Percentiles rank a stretch among this genome's conserved stretches.
Evolutionary conservation across 2,888 invertebrate genomes (phyloP).

Genomic region (Drymonia ruficornis): DNA sequence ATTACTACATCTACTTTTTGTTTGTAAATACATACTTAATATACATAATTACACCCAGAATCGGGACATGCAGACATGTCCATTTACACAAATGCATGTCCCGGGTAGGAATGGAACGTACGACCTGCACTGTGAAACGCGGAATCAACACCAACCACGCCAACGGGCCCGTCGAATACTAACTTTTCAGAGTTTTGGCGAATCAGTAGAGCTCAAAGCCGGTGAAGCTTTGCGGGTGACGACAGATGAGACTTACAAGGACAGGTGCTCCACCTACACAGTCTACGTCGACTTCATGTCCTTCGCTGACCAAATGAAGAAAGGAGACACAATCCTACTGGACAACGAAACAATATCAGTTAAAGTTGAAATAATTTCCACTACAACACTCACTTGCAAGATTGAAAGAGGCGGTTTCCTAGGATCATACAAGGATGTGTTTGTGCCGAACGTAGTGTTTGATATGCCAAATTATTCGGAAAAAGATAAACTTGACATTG

Average conservation of each 20-base stretch:
- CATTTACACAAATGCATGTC: too few relatives aligned
- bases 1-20: too few relatives aligned
- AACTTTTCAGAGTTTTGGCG: conserved; percentile 67
- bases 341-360: conserved; percentile 91
- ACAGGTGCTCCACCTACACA: conserved; percentile 81
- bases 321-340: conserved; percentile 74
- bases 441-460: conserved; percentile 67
- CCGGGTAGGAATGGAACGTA: too few relatives aligned
- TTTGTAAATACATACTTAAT: too few relatives aligned
- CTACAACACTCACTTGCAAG: conserved; percentile 70
- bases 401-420: conserved; percentile 69
- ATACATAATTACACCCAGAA: too few relatives aligned
- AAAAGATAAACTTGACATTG: conserved; percentile 62
- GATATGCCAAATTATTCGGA: conserved; percentile 71
- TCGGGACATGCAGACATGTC: too few relatives aligned
- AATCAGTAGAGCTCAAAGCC: conserved; percentile 62
- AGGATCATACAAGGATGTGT: conserved; percentile 73
- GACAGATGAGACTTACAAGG: conserved; percentile 82
- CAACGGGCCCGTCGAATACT: too few relatives aligned
- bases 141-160: too few relatives aligned
- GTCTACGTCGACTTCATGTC: conserved; percentile 83
- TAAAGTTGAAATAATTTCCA: conserved; percentile 84
- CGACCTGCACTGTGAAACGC: too few relatives aligned
- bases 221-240: conserved; percentile 80
- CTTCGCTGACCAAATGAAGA: conserved; percentile 76